Percentiles rank a stretch among this genome's conserved stretches.
These are phyloP conservation scores for Papilio polytes DNA, from an alignment of 1,140 invertebrate genomes.

Conservation along the genomic window DNA sequence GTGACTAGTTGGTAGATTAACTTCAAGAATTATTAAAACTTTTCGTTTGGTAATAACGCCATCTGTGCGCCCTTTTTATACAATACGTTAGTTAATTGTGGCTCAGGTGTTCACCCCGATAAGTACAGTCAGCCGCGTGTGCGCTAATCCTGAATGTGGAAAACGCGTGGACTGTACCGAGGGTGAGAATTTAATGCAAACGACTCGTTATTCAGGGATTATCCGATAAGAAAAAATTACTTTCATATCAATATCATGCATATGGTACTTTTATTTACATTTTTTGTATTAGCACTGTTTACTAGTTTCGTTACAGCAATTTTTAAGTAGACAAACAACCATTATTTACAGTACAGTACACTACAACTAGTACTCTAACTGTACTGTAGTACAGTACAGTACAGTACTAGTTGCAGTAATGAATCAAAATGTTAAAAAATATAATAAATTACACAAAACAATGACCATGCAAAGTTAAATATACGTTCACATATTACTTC, in stretches of 20 bases:
- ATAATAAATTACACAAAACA: too few species aligned
- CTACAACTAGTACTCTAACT: too few species aligned
- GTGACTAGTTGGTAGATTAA: not conserved
- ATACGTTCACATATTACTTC: not conserved
- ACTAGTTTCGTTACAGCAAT: too few species aligned
- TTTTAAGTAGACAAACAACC: too few species aligned
- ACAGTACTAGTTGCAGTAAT: too few species aligned
- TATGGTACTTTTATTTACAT: not conserved
- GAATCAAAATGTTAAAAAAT: too few species aligned
- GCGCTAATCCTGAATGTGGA: conserved; percentile 20
- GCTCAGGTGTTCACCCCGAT: conserved; percentile 31
- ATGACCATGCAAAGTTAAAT: not conserved
- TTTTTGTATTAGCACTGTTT: too few species aligned
- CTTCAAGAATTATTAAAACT: not conserved
- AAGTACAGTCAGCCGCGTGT: conserved; percentile 10
- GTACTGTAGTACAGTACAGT: too few species aligned
- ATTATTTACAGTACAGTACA: too few species aligned
- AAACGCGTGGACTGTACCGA: conserved; percentile 10
- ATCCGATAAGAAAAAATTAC: conserved; percentile 14
- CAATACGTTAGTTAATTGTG: conserved; percentile 34
- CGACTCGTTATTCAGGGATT: conserved; percentile 9
- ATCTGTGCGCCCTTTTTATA: conserved; percentile 35
- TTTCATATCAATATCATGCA: not conserved
- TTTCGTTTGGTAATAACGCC: not conserved
- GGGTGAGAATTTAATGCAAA: conserved; percentile 16